phyloP scores from a whole-genome alignment of 1,140 invertebrate genomes.

The Eumaeus atala region DNA sequence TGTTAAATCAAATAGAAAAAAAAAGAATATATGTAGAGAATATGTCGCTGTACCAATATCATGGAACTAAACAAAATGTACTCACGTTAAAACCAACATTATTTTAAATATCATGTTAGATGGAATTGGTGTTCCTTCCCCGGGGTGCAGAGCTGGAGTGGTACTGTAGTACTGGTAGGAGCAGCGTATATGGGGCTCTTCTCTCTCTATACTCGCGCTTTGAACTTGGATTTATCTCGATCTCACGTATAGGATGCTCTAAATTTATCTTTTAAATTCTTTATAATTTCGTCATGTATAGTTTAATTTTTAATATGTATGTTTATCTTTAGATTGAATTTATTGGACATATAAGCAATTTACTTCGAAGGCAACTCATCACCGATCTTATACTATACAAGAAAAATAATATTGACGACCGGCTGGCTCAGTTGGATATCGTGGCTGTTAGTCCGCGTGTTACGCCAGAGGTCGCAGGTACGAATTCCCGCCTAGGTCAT shows the following conservation, averaged over 20 bases:
- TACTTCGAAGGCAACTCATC: too few species aligned
- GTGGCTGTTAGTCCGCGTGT: too few species aligned
- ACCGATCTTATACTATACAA: too few species aligned
- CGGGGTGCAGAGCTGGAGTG: constrained; percentile 45
- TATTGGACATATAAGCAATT: not conserved
- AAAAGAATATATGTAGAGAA: not conserved
- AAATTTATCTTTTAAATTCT: constrained; percentile 3
- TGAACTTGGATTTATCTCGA: constrained; percentile 73
- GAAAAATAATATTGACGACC: not conserved
- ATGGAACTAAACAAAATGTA: constrained; percentile 24
- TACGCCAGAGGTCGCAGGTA: too few species aligned
- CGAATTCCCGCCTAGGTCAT: too few species aligned
- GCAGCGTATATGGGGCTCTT: constrained; percentile 58
- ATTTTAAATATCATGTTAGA: constrained; percentile 15
- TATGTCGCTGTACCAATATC: not conserved
- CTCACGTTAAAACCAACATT: constrained; percentile 37
- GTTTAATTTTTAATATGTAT: not conserved
- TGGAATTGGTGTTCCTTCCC: constrained; percentile 23
- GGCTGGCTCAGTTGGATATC: too few species aligned
- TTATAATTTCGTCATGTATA: not conserved
- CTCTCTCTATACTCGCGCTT: constrained; percentile 59
- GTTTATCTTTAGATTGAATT: not conserved
- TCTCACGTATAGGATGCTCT: constrained; percentile 50
- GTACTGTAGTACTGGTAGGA: constrained; percentile 46
- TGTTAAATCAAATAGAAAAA: too few species aligned